Evolutionary conservation across 2,888 invertebrate genomes (phyloP).

Genomic region (Camptogramma bilineatum): DNA sequence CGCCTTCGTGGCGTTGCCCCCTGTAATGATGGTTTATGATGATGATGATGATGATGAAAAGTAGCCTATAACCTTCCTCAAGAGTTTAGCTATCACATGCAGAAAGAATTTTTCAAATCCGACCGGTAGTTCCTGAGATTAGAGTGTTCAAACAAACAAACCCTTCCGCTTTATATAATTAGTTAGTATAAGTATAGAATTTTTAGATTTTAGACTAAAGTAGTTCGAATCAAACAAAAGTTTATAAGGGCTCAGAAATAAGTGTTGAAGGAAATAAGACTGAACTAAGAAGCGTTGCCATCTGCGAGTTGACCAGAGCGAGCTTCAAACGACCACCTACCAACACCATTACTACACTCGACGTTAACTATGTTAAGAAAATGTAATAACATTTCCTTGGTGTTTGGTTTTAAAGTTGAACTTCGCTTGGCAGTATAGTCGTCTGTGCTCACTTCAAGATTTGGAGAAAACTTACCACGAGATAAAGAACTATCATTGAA

Average conservation of each 20-base stretch:
- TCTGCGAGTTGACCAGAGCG: slow-evolving; percentile 23
- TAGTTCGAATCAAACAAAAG: background rate
- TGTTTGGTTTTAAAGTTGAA: slow-evolving; percentile 19
- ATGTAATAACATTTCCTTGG: slow-evolving; percentile 52
- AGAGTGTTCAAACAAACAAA: too few species aligned
- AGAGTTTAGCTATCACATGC: too few species aligned
- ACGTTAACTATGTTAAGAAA: slow-evolving; percentile 63
- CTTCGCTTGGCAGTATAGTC: slow-evolving; percentile 35
- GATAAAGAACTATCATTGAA: too few species aligned
- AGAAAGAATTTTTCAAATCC: too few species aligned
- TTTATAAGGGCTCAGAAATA: slow-evolving; percentile 10
- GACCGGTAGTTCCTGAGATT: too few species aligned
- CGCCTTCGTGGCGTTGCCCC: too few species aligned
- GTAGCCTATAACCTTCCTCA: too few species aligned
- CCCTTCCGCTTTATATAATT: too few species aligned
- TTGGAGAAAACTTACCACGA: background rate
- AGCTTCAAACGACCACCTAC: slow-evolving; percentile 37
- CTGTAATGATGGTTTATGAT: too few species aligned
- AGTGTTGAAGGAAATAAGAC: slow-evolving; percentile 3
- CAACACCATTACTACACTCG: slow-evolving; percentile 52
- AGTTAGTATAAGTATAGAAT: too few species aligned
- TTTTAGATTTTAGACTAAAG: too few species aligned
- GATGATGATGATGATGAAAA: too few species aligned
- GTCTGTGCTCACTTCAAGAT: slow-evolving; percentile 1
- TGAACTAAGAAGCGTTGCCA: slow-evolving; percentile 9